Base-by-base conservation (phyloP, 2,888 invertebrate genomes). In the Noctua fimbriata region DNA sequence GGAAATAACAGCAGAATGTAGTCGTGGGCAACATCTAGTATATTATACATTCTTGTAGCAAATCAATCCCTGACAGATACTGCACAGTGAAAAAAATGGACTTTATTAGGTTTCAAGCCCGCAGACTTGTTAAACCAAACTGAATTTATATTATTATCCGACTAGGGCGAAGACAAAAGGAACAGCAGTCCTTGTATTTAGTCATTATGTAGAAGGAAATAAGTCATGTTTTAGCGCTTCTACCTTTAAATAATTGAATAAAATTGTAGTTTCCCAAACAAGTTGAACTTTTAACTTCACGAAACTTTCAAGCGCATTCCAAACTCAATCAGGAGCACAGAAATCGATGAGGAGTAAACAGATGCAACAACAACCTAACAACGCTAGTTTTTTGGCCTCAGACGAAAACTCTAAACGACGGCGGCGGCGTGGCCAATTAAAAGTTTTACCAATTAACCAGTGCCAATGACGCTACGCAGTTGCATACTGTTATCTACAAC, bases 391-490 rank as follows among this genome's bases (percentile, higher is more conserved):
- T 69, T 73, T 89, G 81, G 87, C 89, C 86, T 71, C 81, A 74
- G 83, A 79, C 75, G 82, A 82, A 84, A 87, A 88, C 87, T 89
- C 78, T 88, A 89, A 89, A 88, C 88, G 90, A 88, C 88, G 90
- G 65, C 60, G 47, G 79, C 69, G 65, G 83, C 84, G 79, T 16
- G 84, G 88, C 90, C 93, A 92, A 93, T 93, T 93, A 93, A 92
- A 93, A 93, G 90, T 93, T 93, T 87, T 85, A 87, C 91, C 92
- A 92, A 92, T 93, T 92, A 92, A 89, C 89, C 82, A 81, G 82
- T 78, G 83, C 78, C 85, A 84, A 89, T 91, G 89, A 87, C 87
- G 88, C 87, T 84, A 83, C 84, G 77, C 86, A 76, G 84, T 84
- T 81, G 79, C 83, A 82, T 55, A 60, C 73, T 83, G 83, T 76